Evolutionary conservation across 2,888 invertebrate genomes (phyloP).

Genomic region (Entomobrya multifasciata): DNA sequence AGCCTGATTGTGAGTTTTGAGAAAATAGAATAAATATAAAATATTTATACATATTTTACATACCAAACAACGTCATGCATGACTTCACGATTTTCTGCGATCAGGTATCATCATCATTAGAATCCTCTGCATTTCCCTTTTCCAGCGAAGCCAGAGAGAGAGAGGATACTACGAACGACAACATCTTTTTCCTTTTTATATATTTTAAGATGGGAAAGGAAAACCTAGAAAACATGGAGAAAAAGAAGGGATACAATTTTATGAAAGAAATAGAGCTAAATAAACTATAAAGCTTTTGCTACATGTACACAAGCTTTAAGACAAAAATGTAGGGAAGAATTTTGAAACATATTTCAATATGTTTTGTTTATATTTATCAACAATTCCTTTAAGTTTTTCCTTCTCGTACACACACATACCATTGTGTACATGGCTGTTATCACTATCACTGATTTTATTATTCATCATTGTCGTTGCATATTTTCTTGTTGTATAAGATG

Average conservation of each 20-base stretch:
- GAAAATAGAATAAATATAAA: constrained; percentile 2
- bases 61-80: constrained; percentile 36
- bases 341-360: no score
- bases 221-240: no score
- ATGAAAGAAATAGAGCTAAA: no score
- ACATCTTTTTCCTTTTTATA: not conserved
- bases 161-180: not conserved
- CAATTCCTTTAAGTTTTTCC: not conserved
- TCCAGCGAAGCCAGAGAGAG: no score
- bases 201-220: no score
- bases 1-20: not conserved
- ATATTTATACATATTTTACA: constrained; percentile 44
- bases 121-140: no score
- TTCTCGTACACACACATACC: not conserved
- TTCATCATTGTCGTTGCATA: not conserved
- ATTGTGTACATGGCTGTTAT: not conserved
- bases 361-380: no score
- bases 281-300: no score
- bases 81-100: constrained; percentile 32
- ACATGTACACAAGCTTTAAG: no score
- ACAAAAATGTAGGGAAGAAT: no score
- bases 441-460: not conserved
- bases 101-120: not conserved
- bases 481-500: no score
- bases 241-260: not conserved